Base-by-base conservation (phyloP, 2,797 vertebrate genomes). In the Syndactyla subalaris region DNA sequence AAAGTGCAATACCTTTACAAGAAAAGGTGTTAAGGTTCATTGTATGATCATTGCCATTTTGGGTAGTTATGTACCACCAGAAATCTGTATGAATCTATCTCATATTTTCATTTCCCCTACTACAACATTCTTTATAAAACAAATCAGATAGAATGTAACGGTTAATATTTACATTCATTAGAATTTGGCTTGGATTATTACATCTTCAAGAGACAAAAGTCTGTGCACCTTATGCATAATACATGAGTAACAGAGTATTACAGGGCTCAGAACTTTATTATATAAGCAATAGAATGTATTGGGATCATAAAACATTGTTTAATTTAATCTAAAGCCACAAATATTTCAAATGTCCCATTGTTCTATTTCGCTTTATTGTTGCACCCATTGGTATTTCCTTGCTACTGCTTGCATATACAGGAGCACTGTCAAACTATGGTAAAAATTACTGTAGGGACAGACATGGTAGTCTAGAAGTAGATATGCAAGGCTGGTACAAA, bases 61-160 rank as follows among this genome's bases (percentile, higher is more conserved):
- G 12, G 11, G 12, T n/a, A 52, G 22, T 26, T 36, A 30, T 3
- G n/a, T 14, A 45, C 19, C 23, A 81, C 9, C 17, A 76, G 66
- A 66, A 77, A 5, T 5, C 16, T 38, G 4, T 27, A 49, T 2
- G 49, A 34, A 9, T 20, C 19, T 77, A 70, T 15, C 5, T 3
- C 17, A 18, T 2, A 3, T 43, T 46, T 68, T 29, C 19, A 30
- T 20, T 38, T 11, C 6, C 1, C 3, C 6, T 22, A 6, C 5
- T 5, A 36, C 2, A 12, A n/a, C 6, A 16, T 58, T 22, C 7
- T 55, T 49, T 59, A 27, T 27, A 63, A 72, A 39, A 58, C 12
- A 34, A 62, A 34, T 15, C 48, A 54, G 14, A 27, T 11, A 39
- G 4, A 63, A 14, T 19, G 4, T 6, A 58, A 41, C 16, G 6